phyloP scores from a whole-genome alignment of 2,113 vertebrate genomes.

The Cranoglanis bouderius region DNA sequence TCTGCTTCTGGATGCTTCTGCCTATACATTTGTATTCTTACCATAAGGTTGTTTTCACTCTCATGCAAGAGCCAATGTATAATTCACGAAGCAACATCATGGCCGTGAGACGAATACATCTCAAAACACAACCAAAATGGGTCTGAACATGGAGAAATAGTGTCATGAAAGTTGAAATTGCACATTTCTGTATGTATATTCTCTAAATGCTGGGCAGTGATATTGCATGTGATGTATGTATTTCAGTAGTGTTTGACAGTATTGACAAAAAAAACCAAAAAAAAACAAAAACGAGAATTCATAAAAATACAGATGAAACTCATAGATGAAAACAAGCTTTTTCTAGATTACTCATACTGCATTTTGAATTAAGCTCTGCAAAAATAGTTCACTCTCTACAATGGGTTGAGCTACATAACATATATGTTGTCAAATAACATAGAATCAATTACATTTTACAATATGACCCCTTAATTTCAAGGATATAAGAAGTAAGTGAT shows the following conservation, averaged over 20 bases:
- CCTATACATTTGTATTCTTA: conserved; percentile 24
- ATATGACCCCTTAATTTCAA: background rate
- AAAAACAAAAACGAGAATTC: too few species aligned
- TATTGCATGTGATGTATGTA: background rate
- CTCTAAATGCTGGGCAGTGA: background rate
- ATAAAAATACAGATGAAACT: background rate
- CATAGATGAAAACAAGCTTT: background rate
- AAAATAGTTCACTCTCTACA: background rate
- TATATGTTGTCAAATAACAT: background rate
- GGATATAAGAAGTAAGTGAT: background rate
- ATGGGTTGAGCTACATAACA: background rate
- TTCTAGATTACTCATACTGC: background rate
- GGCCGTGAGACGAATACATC: conserved; percentile 7
- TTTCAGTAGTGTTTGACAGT: background rate
- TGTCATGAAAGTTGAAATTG: background rate
- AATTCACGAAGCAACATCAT: conserved; percentile 33
- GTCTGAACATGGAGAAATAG: background rate
- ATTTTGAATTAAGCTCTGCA: background rate
- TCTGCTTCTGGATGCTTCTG: background rate
- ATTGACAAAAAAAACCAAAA: background rate
- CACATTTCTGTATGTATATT: conserved; percentile 3
- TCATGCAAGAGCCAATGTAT: conserved; percentile 40
- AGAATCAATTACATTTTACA: background rate
- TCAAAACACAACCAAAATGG: background rate
- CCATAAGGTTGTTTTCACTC: conserved; percentile 46